Evolutionary conservation across 2,888 invertebrate species (phyloP).

Genomic region (Diaphora mendica): DNA sequence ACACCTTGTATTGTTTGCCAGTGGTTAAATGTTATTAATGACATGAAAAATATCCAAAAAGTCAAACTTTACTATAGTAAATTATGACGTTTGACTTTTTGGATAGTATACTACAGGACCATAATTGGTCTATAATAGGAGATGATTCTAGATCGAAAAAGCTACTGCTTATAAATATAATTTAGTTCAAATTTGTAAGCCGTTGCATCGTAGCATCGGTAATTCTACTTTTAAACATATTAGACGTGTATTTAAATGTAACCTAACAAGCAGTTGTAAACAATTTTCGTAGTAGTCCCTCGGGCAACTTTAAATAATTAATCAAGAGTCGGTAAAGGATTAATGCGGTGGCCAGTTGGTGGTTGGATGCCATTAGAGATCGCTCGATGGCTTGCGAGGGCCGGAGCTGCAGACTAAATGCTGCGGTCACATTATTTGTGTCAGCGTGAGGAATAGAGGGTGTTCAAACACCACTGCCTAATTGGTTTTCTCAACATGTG

Average conservation of each 20-base stretch:
- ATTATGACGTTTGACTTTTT: no score
- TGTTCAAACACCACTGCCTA: slow-evolving; percentile 46
- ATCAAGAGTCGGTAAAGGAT: slow-evolving; percentile 85
- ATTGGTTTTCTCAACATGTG: slow-evolving; percentile 56
- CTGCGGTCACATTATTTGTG: slow-evolving; percentile 79
- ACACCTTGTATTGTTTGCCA: neutral
- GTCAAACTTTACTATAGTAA: no score
- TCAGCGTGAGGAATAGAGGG: slow-evolving; percentile 59
- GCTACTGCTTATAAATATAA: neutral
- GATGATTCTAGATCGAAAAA: neutral
- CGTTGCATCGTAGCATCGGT: neutral
- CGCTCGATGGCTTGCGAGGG: slow-evolving; percentile 75
- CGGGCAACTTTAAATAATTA: slow-evolving; percentile 84
- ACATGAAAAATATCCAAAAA: neutral
- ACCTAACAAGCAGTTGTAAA: slow-evolving; percentile 65
- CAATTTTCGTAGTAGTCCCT: slow-evolving; percentile 74
- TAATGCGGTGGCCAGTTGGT: slow-evolving; percentile 85
- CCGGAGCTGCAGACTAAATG: slow-evolving; percentile 70
- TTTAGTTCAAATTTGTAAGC: neutral
- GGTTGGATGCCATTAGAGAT: slow-evolving; percentile 83
- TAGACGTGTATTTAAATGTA: slow-evolving; percentile 41
- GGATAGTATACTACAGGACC: no score
- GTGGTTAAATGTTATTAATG: neutral
- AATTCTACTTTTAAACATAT: neutral
- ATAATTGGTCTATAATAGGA: neutral